These are phyloP conservation scores for Schrankia costaestrigalis DNA, from an alignment of 2,888 invertebrate genomes.

Conservation along the genomic window DNA sequence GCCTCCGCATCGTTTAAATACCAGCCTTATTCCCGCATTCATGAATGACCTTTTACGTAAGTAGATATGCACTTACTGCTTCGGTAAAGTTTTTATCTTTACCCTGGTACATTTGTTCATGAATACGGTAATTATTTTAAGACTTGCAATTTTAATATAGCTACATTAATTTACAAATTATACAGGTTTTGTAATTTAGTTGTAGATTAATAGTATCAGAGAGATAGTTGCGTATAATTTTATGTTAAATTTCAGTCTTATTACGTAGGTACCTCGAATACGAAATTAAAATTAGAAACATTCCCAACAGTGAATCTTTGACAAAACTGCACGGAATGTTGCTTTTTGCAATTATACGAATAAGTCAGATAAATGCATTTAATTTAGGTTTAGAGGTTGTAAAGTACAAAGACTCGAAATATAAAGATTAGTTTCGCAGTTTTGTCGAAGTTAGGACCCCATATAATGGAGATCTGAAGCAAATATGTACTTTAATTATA, in stretches of 20 bases:
- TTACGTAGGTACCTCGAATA: constrained; percentile 41
- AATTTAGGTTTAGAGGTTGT: constrained; percentile 65
- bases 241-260: no score
- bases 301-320: constrained; percentile 52
- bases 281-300: constrained; percentile 51
- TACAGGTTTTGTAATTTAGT: constrained; percentile 22
- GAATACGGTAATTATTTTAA: constrained; percentile 36
- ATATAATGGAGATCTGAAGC: constrained; percentile 48
- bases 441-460: constrained; percentile 44
- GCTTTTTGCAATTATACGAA: constrained; percentile 45
- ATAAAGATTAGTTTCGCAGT: constrained; percentile 43
- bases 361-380: constrained; percentile 71
- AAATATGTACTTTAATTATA: constrained; percentile 56
- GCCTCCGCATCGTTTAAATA: constrained; percentile 21
- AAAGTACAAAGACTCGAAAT: constrained; percentile 72
- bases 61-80: constrained; percentile 16
- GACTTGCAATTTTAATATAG: constrained; percentile 27
- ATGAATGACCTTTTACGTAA: constrained; percentile 36
- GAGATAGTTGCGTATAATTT: constrained; percentile 25
- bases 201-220: constrained; percentile 21
- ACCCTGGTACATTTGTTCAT: constrained; percentile 34
- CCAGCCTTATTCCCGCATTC: constrained; percentile 37
- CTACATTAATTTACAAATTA: constrained; percentile 31
- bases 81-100: constrained; percentile 25
- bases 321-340: constrained; percentile 48